Conservation (phyloP, 2,797 vertebrate genomes). For the Clarias pachynema region DNA sequence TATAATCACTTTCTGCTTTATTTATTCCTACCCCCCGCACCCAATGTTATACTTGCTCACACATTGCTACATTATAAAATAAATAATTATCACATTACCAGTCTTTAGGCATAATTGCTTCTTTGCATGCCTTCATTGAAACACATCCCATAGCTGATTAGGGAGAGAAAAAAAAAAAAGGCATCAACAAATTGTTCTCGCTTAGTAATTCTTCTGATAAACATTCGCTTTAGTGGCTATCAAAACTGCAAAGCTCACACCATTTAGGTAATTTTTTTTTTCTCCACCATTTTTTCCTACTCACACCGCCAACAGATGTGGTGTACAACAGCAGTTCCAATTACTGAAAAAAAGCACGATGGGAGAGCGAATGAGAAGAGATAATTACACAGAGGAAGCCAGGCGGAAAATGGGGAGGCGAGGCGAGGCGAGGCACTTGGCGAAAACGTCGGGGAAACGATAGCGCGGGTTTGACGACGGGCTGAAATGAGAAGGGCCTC, state of each 20-base stretch:
- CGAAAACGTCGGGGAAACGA: conserved; percentile 40
- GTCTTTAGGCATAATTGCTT: conserved; percentile 25
- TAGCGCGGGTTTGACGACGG: neutral
- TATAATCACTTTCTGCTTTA: conserved; percentile 67
- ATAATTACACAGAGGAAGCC: conserved; percentile 72
- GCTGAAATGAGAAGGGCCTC: conserved; percentile 2
- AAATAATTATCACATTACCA: conserved; percentile 11
- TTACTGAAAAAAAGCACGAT: conserved; percentile 62
- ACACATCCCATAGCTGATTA: conserved; percentile 8
- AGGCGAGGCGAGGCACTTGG: conserved; percentile 57
- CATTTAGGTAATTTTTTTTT: conserved; percentile 56
- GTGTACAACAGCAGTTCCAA: conserved; percentile 69
- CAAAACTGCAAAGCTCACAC: conserved; percentile 54
- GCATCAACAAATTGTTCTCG: conserved; percentile 52
- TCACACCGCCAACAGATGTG: conserved; percentile 71
- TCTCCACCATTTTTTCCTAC: conserved; percentile 54
- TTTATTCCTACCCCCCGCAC: neutral
- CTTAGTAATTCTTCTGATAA: conserved; percentile 52
- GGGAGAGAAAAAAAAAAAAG: neutral
- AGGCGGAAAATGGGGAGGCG: conserved; percentile 65
- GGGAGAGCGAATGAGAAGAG: conserved; percentile 41
- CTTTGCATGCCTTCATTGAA: conserved; percentile 8
- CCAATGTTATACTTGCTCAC: neutral
- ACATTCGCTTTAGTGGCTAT: conserved; percentile 54
- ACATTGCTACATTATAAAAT: neutral